Conservation (phyloP, 2,888 invertebrate genomes). For the Luperina nickerlii region DNA sequence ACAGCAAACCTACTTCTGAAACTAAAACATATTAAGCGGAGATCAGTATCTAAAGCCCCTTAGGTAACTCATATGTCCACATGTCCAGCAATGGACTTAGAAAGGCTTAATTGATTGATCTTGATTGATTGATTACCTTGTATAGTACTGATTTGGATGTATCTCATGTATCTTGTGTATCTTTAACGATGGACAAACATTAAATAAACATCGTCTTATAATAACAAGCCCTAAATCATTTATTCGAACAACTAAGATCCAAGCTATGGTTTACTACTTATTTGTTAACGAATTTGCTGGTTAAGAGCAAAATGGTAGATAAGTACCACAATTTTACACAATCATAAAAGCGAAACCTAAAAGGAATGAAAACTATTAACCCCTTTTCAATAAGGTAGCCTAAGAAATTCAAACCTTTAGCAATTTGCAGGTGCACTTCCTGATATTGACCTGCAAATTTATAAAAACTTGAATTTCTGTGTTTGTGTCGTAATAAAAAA, state of each 20-base stretch:
- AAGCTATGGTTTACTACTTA: too few relatives aligned
- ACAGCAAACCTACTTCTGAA: conserved; percentile 9
- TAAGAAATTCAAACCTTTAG: neutral
- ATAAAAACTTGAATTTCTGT: neutral
- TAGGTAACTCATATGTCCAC: conserved; percentile 37
- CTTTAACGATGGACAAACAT: neutral
- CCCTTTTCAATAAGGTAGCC: neutral
- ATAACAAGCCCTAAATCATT: neutral
- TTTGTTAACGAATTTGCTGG: neutral
- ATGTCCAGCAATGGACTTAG: conserved; percentile 15
- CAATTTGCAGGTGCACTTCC: neutral
- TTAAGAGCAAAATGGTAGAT: neutral
- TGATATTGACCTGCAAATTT: neutral
- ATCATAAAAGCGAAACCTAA: neutral
- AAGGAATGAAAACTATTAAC: neutral
- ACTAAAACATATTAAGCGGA: conserved; percentile 18
- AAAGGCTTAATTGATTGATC: conserved; percentile 42
- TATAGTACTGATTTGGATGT: conserved; percentile 40
- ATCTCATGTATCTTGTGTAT: conserved; percentile 7
- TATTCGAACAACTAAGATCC: neutral
- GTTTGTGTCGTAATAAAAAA: neutral
- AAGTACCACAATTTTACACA: neutral
- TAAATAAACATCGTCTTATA: neutral
- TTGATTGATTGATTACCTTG: conserved; percentile 50
- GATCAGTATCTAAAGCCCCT: conserved; percentile 41